Evolutionary conservation across 2,888 invertebrate species (phyloP), one percentile per base, ranked within the genome.

Genomic region (Drosophila kanekoi): DNA sequence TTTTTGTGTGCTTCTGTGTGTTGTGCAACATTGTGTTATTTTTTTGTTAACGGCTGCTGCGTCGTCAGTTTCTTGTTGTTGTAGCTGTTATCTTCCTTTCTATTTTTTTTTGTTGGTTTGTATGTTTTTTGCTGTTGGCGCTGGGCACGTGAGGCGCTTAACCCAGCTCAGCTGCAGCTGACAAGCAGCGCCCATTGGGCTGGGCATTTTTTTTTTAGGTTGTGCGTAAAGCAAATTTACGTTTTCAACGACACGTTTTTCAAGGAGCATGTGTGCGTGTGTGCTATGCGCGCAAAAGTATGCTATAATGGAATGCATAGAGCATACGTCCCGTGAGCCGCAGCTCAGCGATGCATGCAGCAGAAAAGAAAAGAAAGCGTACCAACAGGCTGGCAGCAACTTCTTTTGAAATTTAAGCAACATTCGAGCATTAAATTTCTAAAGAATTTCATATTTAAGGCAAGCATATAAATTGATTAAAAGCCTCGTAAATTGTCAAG

Each of bases 281-380:
- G 35, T 51, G 69, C 77, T 65, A 74, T 14, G 23, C 76, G 79
- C 85, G 70, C 68, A 61, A 79, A 84, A 79, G 87, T 82, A 82
- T 84, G 88, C 77, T 72, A 82, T 77, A 82, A 77, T 66, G 72
- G 83, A 84, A 87, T 82, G 82, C 81, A 81, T 74, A 85, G 79
- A 85, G 87, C 66, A 85, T 81, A 72, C 74, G 85, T 80, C 72
- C 68, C 61, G 77, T 79, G 64, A 41, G 60, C 63, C 62, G 61
- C 32, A 43, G 43, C 53, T 58, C 48, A 59, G 43, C 59, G 53
- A 43, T 62, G 62, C 62, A 49, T 52, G 56, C 33, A 38, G 48
- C 43, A 49, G 18, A 51, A 52, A 32, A 48, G 28, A 40, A 13
- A 16, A 23, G 20, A 13, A 51, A 40, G 14, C 16, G 40, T 33